Conservation (phyloP, 1,140 invertebrate genomes). For the Camponotus vicinus region DNA sequence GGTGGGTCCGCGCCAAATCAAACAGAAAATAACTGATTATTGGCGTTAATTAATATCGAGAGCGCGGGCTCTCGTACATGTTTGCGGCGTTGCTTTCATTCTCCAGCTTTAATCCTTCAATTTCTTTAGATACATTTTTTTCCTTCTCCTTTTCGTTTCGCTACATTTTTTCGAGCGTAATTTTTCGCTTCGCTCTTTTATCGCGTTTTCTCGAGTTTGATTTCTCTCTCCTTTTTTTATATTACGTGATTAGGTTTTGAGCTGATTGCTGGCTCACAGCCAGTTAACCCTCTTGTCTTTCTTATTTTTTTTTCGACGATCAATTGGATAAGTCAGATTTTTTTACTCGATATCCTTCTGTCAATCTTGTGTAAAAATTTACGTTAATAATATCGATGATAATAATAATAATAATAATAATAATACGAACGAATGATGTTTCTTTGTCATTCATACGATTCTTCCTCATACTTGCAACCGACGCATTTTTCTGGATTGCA, state of each 20-base stretch:
- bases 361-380: constrained; percentile 48
- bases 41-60: constrained; percentile 78
- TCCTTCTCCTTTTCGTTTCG: constrained; percentile 32
- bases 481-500: constrained; percentile 28
- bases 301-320: constrained; percentile 3
- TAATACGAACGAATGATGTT: not conserved
- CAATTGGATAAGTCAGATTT: constrained; percentile 61
- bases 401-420: not conserved
- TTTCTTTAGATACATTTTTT: constrained; percentile 37
- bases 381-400: constrained; percentile 32
- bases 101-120: not conserved
- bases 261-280: not conserved
- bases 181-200: constrained; percentile 19
- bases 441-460: not conserved
- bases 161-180: not conserved
- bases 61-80: constrained; percentile 41
- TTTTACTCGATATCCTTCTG: constrained; percentile 2
- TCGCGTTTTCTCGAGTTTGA: constrained; percentile 25
- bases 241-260: constrained; percentile 27
- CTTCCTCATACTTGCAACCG: no score
- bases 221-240: not conserved
- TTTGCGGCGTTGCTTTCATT: not conserved
- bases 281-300: not conserved
- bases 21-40: constrained; percentile 77
- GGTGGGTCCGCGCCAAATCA: constrained; percentile 60